phyloP scores from a whole-genome alignment of 1,140 invertebrate genomes.

The Drosophila nigromelanica region DNA sequence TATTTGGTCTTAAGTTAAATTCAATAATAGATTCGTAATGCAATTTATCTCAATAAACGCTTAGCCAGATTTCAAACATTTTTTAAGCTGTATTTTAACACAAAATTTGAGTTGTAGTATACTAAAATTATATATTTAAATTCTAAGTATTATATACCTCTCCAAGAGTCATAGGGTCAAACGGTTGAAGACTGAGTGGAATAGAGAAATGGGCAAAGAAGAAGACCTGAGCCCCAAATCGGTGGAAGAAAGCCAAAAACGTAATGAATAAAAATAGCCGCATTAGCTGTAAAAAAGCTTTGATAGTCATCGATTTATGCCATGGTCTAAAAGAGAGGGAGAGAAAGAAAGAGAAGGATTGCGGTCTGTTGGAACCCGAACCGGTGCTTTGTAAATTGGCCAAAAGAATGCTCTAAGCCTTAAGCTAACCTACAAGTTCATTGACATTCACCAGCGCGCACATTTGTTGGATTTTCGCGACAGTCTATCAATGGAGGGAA shows the following conservation, averaged over 20 bases:
- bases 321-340: constrained; percentile 11
- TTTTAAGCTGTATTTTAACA: neutral
- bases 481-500: constrained; percentile 39
- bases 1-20: too few relatives aligned
- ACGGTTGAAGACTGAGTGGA: too few relatives aligned
- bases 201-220: constrained; percentile 19
- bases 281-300: constrained; percentile 80
- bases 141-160: neutral
- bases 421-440: constrained; percentile 63
- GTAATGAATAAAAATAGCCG: constrained; percentile 83
- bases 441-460: constrained; percentile 54
- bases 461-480: constrained; percentile 57
- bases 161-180: neutral
- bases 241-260: constrained; percentile 72
- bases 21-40: too few relatives aligned
- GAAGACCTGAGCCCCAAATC: constrained; percentile 41
- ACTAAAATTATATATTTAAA: neutral
- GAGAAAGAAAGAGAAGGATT: constrained; percentile 27
- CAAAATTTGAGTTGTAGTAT: too few relatives aligned
- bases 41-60: neutral
- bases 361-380: constrained; percentile 10
- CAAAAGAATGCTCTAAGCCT: constrained; percentile 75
- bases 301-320: constrained; percentile 79
- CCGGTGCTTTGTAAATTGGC: constrained; percentile 70
- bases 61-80: neutral